These are phyloP conservation scores for Pangasius krempfi DNA, from an alignment of 2,797 vertebrate species.

Conservation along the genomic window DNA sequence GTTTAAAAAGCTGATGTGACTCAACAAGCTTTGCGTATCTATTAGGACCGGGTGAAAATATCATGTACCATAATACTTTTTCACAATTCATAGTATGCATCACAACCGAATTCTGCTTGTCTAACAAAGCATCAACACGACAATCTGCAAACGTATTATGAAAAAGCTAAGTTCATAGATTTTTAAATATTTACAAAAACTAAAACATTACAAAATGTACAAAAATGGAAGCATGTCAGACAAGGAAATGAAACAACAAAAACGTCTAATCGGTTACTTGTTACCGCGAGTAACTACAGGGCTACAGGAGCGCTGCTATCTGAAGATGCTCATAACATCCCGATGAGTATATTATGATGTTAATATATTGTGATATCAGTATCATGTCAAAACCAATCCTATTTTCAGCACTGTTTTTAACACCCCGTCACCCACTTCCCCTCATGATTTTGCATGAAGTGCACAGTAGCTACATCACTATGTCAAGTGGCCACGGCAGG, in stretches of 20 bases:
- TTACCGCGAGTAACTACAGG: background rate
- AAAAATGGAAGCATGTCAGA: background rate
- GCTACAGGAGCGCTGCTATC: background rate
- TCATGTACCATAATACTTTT: background rate
- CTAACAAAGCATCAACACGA: background rate
- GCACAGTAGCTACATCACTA: background rate
- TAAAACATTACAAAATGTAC: slow-evolving; percentile 7
- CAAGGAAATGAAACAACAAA: background rate
- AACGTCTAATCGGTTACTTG: background rate
- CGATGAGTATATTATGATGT: background rate
- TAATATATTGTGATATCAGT: no score
- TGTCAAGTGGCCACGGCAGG: background rate
- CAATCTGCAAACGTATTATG: background rate
- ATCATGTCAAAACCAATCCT: background rate
- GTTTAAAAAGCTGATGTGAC: background rate
- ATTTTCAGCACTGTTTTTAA: background rate
- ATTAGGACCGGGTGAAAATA: background rate
- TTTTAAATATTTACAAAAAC: slow-evolving; percentile 6
- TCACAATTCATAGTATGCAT: background rate
- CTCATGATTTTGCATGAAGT: background rate
- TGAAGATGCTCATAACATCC: no score
- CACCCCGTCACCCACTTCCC: background rate
- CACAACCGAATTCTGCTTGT: background rate
- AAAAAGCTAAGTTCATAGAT: background rate
- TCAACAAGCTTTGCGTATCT: background rate